These are phyloP conservation scores for Dasypus novemcinctus DNA, from an alignment of 2,113 vertebrate species.

Conservation along the genomic window DNA sequence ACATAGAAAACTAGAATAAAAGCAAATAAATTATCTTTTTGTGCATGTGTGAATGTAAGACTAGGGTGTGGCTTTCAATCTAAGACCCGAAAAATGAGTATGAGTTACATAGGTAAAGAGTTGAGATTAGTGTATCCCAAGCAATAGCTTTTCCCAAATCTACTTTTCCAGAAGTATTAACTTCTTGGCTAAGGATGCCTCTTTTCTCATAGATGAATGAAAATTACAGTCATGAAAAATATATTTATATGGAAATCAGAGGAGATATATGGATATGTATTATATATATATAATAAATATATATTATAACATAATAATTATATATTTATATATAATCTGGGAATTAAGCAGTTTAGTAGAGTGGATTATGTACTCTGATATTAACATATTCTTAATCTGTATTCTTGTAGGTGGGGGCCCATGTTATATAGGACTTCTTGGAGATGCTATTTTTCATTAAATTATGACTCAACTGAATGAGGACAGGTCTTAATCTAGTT, in stretches of 20 bases:
- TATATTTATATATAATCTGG: background rate
- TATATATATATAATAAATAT: too few species aligned
- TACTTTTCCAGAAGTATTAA: background rate
- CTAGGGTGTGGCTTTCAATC: background rate
- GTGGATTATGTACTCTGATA: too few species aligned
- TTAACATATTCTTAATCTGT: too few species aligned
- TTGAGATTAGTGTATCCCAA: background rate
- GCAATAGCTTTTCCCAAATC: background rate
- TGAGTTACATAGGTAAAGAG: background rate
- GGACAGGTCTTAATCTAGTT: too few species aligned
- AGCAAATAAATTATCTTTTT: background rate
- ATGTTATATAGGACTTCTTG: too few species aligned
- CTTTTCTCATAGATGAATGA: background rate
- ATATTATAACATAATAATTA: too few species aligned
- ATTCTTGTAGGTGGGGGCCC: too few species aligned
- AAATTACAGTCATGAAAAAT: background rate
- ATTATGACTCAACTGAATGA: too few species aligned
- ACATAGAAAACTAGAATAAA: background rate
- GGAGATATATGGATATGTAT: background rate
- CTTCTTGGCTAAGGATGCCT: background rate
- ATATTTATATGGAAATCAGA: background rate
- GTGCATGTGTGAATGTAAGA: background rate
- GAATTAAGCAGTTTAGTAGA: background rate
- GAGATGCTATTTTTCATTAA: too few species aligned
- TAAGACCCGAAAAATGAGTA: background rate